Evolutionary conservation across 2,797 vertebrate genomes (phyloP).

Genomic region (Epinephelus coioides): DNA sequence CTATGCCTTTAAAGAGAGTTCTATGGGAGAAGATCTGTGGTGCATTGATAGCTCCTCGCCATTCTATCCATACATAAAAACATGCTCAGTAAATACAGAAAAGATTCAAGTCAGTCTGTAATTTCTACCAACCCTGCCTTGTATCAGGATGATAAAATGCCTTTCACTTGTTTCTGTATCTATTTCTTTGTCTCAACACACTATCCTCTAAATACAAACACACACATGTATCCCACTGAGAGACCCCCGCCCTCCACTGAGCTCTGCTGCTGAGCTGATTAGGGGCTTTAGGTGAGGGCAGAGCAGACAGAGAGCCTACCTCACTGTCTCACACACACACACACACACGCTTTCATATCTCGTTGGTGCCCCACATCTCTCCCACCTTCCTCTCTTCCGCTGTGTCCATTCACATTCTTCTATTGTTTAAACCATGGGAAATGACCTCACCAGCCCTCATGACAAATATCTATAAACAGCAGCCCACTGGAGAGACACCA

Average conservation of each 20-base stretch:
- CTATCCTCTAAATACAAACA: conserved; percentile 12
- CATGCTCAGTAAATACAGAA: neutral
- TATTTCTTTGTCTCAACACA: conserved; percentile 9
- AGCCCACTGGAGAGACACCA: conserved; percentile 31
- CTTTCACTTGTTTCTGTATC: conserved; percentile 25
- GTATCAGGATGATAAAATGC: neutral
- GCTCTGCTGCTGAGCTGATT: conserved; percentile 73
- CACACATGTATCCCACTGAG: conserved; percentile 34
- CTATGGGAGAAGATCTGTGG: neutral
- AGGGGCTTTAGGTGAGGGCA: conserved; percentile 65
- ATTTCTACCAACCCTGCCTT: neutral
- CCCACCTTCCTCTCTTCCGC: conserved; percentile 51
- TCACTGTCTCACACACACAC: conserved; percentile 27
- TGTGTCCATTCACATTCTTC: conserved; percentile 64
- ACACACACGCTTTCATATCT: conserved; percentile 18
- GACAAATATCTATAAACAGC: conserved; percentile 71
- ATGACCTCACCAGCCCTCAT: conserved; percentile 71
- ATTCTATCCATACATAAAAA: neutral
- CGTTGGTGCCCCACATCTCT: conserved; percentile 42
- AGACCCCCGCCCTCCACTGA: conserved; percentile 37
- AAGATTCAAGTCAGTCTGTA: neutral
- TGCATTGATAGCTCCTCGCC: neutral
- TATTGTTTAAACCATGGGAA: conserved; percentile 78
- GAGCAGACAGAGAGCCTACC: conserved; percentile 28
- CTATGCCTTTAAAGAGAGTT: neutral